Base-by-base conservation (phyloP, 2,113 vertebrate genomes). In the Climacteris rufus region DNA sequence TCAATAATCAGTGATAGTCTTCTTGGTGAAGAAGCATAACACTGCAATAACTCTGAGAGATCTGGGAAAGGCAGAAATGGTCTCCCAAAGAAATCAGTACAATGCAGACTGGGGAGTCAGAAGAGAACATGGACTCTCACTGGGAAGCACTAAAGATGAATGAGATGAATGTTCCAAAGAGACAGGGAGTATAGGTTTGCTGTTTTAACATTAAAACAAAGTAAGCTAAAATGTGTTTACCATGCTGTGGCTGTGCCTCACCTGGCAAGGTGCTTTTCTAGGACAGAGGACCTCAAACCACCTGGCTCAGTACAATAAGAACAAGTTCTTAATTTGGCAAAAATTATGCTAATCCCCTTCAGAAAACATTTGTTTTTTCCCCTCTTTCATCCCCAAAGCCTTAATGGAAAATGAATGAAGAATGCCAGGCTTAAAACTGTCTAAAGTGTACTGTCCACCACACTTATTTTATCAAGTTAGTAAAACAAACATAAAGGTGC, bases 401-500 rank as follows among this genome's bases (percentile, higher is more conserved):
- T 52, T 83, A 31, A 11, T 49, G 31, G 27, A 47, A 71, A 91
- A 39, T 64, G 6, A 92, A 83, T 70, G 49, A 83, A 57, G n/a
- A 85, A 71, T 72, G 11, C 6, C 79, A 40, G 47, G 59, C 59
- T 84, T 92, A 66, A 94, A 94, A 57, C 40, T 10, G 5, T 71
- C 47, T 72, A 13, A 64, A 89, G 9, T 70, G 37, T 79, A 53
- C 90, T 92, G 90, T 68, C 60, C 25, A 91, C 44, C 25, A 61
- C 56, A 82, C 71, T 91, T 94, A 92, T 24, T 96, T 96, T 94
- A 96, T 56, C 60, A 87, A 79, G 21, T 86, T 92, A 95, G 75
- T 92, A 87, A 94, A 96, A 90, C 22, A 86, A 96, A 83, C 77
- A 18, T 56, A 59, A 81, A 80, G 39, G 18, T 56, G 22, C 14